Evolutionary conservation across 2,113 vertebrate species (phyloP), one percentile per base, ranked within the genome.

Genomic region (Chionomys nivalis): DNA sequence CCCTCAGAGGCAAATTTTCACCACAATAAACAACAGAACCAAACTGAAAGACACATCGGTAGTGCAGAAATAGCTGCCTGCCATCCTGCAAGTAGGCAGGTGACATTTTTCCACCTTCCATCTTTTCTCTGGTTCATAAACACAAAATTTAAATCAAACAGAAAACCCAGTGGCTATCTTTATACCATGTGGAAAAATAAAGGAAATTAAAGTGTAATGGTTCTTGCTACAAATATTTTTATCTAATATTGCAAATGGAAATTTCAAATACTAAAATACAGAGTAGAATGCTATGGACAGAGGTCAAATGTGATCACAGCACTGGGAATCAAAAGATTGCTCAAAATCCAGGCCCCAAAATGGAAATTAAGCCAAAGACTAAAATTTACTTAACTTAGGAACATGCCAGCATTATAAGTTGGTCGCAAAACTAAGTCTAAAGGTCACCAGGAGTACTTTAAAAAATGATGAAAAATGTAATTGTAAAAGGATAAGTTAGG

Each of bases 61-160:
- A 31, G 21, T 16, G 23, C 21, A 24, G 1, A 65, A 75, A 28
- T 61, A 3, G 12, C 7, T 63, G 42, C 2, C 36, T 76, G 8
- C 2, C 33, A 58, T 21, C 10, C 83, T 78, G 0, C 21, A 58
- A 44, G 13, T 36, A 93, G 12, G 13, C 1, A 75, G 52, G 33
- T 8, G 26, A 65, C 2, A 58, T 2, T 44, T 44, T 87, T 78
- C 42, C 47, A 63, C 52, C 24, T 61, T 93, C 61, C 73, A 2
- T 68, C 58, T 79, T 82, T 70, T 21, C 49, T 75, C 52, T 81
- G 11, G 16, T 63, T 93, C 42, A 92, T 39, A 96, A 94, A 90
- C 73, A 77, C 52, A 26, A 91, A 91, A 42, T 66, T 89, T 68
- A 23, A 42, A 61, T 16, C 9, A 65, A 81, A 14, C 66, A 89